phyloP scores from a whole-genome alignment of 2,113 vertebrate species.

The Rhineura floridana region DNA sequence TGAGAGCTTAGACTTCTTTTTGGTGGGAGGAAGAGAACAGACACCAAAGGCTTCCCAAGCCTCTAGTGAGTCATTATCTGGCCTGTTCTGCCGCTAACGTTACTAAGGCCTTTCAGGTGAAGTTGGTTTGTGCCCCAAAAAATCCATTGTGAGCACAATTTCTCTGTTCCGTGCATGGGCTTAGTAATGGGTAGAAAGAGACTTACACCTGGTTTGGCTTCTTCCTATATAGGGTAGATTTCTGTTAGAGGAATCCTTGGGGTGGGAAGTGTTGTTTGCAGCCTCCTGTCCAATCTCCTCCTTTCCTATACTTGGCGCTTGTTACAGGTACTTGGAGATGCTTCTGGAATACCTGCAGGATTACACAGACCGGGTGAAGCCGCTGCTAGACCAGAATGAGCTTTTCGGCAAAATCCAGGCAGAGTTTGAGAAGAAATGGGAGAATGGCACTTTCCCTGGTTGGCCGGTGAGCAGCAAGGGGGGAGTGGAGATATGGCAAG shows the following conservation, averaged over 20 bases:
- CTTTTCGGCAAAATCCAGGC: conserved; percentile 92
- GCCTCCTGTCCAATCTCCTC: too few relatives aligned
- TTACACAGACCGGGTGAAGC: conserved; percentile 96
- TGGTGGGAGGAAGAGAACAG: background rate
- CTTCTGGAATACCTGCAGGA: conserved; percentile 96
- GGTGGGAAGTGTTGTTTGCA: background rate
- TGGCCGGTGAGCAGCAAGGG: conserved; percentile 86
- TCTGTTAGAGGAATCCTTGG: background rate
- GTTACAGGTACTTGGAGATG: conserved; percentile 93
- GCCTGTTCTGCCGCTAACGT: background rate
- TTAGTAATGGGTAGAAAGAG: background rate
- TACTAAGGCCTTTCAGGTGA: background rate
- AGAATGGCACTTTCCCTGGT: conserved; percentile 91
- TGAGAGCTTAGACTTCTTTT: conserved; percentile 62
- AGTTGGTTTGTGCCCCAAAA: too few relatives aligned
- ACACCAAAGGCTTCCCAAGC: background rate
- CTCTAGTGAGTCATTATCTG: background rate
- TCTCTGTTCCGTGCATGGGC: background rate
- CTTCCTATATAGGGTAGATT: background rate
- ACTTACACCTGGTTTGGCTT: background rate
- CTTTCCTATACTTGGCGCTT: background rate
- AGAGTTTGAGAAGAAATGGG: conserved; percentile 99
- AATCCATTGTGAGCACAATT: background rate
- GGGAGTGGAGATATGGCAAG: background rate
- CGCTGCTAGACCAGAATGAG: conserved; percentile 95